Conservation (phyloP, 2,888 invertebrate species). For the Microctonus brassicae region DNA sequence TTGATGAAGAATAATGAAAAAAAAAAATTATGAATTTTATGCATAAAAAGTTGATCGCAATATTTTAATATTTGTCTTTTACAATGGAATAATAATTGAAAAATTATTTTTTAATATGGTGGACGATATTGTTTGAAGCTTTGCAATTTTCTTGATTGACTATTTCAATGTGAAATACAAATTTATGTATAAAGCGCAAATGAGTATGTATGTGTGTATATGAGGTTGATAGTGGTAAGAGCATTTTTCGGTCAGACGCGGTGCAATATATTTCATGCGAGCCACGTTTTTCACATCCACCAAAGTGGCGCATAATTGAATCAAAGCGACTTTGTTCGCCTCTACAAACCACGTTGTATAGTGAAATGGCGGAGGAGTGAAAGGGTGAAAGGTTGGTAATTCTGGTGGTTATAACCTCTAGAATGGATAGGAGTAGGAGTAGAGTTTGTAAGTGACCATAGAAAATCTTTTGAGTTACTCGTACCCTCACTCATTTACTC, state of each 20-base stretch:
- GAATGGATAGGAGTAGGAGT: not conserved
- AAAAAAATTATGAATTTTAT: no score
- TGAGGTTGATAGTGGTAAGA: not conserved
- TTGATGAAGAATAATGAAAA: no score
- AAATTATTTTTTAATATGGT: no score
- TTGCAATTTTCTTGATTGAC: no score
- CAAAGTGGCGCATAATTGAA: constrained; percentile 15
- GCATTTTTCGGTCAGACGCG: constrained; percentile 2
- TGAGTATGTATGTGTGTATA: not conserved
- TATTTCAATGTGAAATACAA: no score
- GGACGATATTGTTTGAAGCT: no score
- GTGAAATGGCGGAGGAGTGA: not conserved
- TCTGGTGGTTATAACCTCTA: not conserved
- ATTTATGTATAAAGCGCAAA: not conserved
- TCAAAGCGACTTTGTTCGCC: constrained; percentile 15
- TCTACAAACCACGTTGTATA: not conserved
- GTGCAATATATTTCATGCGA: not conserved
- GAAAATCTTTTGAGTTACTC: constrained; percentile 3
- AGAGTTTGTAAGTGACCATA: not conserved
- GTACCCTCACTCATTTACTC: not conserved
- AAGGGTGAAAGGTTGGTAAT: not conserved
- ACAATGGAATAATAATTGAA: no score
- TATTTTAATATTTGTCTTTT: no score
- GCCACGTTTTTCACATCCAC: constrained; percentile 6
- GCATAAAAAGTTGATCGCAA: no score